These are phyloP conservation scores for Syngnathus scovelli DNA, from an alignment of 2,113 vertebrate species.

Conservation along the genomic window DNA sequence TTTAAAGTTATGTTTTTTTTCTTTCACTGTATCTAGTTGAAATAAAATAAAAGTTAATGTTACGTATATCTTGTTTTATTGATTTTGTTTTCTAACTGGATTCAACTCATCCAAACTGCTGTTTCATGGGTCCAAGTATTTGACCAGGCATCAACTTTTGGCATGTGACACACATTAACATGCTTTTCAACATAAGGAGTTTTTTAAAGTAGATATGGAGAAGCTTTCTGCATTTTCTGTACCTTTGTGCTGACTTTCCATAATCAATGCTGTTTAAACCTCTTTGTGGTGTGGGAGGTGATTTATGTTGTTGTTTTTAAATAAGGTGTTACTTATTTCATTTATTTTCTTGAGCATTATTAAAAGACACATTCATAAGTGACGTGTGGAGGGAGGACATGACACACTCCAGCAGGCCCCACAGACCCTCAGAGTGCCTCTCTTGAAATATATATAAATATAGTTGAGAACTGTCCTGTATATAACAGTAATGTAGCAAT, in stretches of 20 bases:
- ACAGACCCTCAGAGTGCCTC: slow-evolving; percentile 70
- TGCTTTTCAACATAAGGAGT: slow-evolving; percentile 41
- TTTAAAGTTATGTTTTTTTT: slow-evolving; percentile 63
- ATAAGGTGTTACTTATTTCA: slow-evolving; percentile 40
- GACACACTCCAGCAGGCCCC: slow-evolving; percentile 31
- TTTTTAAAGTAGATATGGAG: slow-evolving; percentile 12
- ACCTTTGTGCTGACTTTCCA: slow-evolving; percentile 26
- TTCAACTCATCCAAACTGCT: slow-evolving; percentile 59
- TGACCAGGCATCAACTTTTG: slow-evolving; percentile 46
- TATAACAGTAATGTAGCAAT: slow-evolving; percentile 96
- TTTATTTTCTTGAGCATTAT: slow-evolving; percentile 40
- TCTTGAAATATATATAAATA: slow-evolving; percentile 73
- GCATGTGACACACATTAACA: slow-evolving; percentile 56
- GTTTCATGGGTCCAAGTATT: slow-evolving; percentile 57
- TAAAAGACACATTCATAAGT: slow-evolving; percentile 42
- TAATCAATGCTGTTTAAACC: slow-evolving; percentile 29
- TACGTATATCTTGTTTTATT: slow-evolving; percentile 68
- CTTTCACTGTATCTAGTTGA: slow-evolving; percentile 71
- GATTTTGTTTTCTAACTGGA: slow-evolving; percentile 53
- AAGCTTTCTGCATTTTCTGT: slow-evolving; percentile 34
- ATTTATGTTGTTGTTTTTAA: background rate
- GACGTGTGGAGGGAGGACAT: slow-evolving; percentile 57
- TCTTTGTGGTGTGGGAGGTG: slow-evolving; percentile 14
- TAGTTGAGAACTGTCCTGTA: slow-evolving; percentile 87
- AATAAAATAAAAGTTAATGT: slow-evolving; percentile 71